Conservation (phyloP, 2,113 vertebrate species). For the Urocynchramus pylzowi region DNA sequence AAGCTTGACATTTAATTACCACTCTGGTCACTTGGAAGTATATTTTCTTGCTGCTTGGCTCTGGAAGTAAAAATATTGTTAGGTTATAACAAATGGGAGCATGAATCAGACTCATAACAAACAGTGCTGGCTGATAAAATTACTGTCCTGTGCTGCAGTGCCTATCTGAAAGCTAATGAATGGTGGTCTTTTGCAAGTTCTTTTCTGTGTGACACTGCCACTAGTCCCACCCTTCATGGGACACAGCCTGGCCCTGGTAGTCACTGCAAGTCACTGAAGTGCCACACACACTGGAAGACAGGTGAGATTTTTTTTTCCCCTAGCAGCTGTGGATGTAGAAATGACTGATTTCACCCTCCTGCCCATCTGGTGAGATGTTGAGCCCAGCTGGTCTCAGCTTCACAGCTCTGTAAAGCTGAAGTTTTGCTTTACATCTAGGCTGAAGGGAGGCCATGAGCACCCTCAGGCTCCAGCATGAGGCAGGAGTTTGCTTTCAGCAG, state of each 20-base stretch:
- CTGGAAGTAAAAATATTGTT: background rate
- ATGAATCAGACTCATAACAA: background rate
- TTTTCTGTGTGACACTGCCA: fast-evolving
- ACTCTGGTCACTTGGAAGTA: background rate
- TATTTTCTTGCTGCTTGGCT: background rate
- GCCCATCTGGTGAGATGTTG: background rate
- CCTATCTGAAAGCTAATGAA: background rate
- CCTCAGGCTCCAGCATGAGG: background rate
- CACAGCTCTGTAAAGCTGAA: background rate
- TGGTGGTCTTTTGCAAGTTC: background rate
- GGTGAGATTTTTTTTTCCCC: background rate
- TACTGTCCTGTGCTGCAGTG: background rate
- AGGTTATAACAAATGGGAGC: background rate
- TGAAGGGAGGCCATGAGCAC: background rate
- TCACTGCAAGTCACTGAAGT: background rate
- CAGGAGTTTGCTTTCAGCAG: background rate
- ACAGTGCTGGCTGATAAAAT: background rate
- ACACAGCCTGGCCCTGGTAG: background rate
- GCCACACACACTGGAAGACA: fast-evolving
- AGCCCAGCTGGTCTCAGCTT: background rate
- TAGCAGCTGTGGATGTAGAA: background rate
- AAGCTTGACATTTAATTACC: constrained; percentile 27
- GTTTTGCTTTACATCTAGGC: background rate
- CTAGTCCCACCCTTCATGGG: background rate
- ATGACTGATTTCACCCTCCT: background rate